These are phyloP conservation scores for Euphydryas editha DNA, from an alignment of 2,888 invertebrate genomes.

Conservation along the genomic window DNA sequence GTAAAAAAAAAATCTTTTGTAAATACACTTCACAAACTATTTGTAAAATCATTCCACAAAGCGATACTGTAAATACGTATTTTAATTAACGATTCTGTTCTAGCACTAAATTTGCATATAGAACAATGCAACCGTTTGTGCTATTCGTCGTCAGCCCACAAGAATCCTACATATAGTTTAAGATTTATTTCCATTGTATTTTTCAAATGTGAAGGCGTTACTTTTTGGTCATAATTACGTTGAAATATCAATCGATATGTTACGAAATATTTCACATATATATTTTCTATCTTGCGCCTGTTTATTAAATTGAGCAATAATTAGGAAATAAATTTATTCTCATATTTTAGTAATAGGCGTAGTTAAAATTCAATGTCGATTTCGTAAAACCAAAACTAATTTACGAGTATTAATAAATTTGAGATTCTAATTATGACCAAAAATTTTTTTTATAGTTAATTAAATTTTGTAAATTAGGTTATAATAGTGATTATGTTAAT, in stretches of 20 bases:
- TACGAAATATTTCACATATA: not conserved
- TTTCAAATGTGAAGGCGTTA: not conserved
- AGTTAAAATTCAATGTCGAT: constrained; percentile 3
- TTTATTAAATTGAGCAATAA: not conserved
- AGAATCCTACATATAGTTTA: not conserved
- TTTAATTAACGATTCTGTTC: constrained; percentile 17
- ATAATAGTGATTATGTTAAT: not conserved
- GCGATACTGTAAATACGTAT: constrained; percentile 7
- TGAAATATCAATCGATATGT: not conserved
- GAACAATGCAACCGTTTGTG: constrained; percentile 15
- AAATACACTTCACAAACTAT: not conserved
- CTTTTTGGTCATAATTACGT: not conserved
- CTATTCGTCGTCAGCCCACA: constrained; percentile 7
- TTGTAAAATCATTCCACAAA: not conserved
- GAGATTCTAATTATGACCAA: not conserved
- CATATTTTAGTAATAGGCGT: not conserved
- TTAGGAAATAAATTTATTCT: not conserved
- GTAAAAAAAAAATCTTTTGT: too few relatives aligned
- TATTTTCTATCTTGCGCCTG: not conserved
- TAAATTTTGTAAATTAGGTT: not conserved
- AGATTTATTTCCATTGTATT: not conserved
- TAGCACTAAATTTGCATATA: constrained; percentile 23
- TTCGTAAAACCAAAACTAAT: not conserved
- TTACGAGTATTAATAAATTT: not conserved
- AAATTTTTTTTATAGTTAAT: not conserved